Percentiles rank a stretch among this genome's conserved stretches.
phyloP scores from a whole-genome alignment of 2,113 vertebrate species.

The Sinocyclocheilus grahami region DNA sequence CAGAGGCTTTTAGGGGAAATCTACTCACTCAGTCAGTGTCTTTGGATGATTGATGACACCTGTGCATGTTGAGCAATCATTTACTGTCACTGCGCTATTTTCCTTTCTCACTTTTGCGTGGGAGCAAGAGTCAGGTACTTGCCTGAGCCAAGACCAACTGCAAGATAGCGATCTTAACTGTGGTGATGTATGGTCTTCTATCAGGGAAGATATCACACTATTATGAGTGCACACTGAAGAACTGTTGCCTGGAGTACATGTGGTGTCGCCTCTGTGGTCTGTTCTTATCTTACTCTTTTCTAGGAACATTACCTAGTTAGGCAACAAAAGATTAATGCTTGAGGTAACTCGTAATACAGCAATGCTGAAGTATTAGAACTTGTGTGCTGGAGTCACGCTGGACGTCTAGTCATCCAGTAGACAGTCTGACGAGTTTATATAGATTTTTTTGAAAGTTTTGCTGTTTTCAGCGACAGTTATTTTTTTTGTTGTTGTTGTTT shows the following conservation, averaged over 20 bases:
- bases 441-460: too few species aligned
- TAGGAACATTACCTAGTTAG: not conserved
- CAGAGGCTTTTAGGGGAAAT: slow-evolving; percentile 66
- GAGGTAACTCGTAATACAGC: not conserved
- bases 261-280: not conserved
- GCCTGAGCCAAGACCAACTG: slow-evolving; percentile 71
- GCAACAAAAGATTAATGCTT: not conserved
- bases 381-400: not conserved
- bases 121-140: slow-evolving; percentile 64
- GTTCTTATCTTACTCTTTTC: not conserved
- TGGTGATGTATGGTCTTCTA: slow-evolving; percentile 66
- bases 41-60: slow-evolving; percentile 75
- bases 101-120: slow-evolving; percentile 74
- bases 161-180: slow-evolving; percentile 71
- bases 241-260: slow-evolving; percentile 8
- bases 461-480: too few species aligned
- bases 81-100: slow-evolving; percentile 68
- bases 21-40: slow-evolving; percentile 68
- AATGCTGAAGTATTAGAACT: not conserved
- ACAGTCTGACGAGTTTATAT: not conserved
- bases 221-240: slow-evolving; percentile 55
- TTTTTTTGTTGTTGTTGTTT: too few species aligned
- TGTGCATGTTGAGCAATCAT: slow-evolving; percentile 74
- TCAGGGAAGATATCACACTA: slow-evolving; percentile 59
- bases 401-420: not conserved